Evolutionary conservation across 2,113 vertebrate genomes (phyloP).

Genomic region (Egretta garzetta): DNA sequence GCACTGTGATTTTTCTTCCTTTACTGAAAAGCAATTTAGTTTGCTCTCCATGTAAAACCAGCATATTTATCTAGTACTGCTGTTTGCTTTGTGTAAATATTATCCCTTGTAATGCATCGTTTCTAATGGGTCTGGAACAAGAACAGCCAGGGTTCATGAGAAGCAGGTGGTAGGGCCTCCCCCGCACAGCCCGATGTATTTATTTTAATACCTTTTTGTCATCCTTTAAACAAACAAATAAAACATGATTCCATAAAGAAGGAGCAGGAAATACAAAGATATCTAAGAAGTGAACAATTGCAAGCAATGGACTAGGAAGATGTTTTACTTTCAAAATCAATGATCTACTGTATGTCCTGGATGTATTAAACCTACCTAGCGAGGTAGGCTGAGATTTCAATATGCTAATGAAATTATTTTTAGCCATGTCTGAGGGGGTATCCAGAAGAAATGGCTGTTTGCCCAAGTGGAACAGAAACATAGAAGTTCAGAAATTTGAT

Average conservation of each 20-base stretch:
- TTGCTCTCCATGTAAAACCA: not conserved
- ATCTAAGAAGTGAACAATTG: not conserved
- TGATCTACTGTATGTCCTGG: not conserved
- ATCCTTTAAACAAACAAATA: not conserved
- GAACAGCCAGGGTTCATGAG: not conserved
- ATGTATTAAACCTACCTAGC: not conserved
- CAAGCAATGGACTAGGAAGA: not conserved
- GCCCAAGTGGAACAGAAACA: not conserved
- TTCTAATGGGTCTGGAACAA: not conserved
- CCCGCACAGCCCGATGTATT: not conserved
- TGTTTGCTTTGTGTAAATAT: not conserved
- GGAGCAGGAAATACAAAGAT: not conserved
- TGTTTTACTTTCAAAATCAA: not conserved
- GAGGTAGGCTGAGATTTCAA: not conserved
- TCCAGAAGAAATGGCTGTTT: not conserved
- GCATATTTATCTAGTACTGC: not conserved
- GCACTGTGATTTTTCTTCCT: not conserved
- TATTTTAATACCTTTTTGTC: not conserved
- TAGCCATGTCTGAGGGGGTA: not conserved
- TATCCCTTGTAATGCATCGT: not conserved
- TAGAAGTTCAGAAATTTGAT: not conserved
- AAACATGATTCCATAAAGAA: not conserved
- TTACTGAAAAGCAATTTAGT: not conserved
- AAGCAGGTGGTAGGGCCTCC: not conserved
- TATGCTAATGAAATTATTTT: constrained; percentile 10